Base-by-base conservation (phyloP, 2,797 vertebrate species). In the Myioborus miniatus region DNA sequence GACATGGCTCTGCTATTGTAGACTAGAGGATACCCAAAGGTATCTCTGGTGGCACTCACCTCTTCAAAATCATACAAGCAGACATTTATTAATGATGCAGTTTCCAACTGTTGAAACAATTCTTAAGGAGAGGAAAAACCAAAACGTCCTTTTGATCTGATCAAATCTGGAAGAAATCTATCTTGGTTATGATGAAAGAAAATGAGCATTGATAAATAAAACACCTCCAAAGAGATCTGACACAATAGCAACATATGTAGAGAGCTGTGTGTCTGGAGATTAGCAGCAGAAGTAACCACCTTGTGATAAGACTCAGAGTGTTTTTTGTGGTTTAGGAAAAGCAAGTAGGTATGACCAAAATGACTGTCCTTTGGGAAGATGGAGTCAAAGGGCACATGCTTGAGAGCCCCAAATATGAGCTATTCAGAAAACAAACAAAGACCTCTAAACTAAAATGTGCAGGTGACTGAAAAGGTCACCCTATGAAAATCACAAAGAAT, bases 321-420 rank as follows among this genome's bases (percentile, higher is more conserved):
- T 85, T 95, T 89, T 92, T 91, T 92, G 93, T 83, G 92, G 93
- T 92, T 94, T 96, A 93, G 82, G 46, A 86, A 94, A 94, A 93
- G 92, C 76, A 94, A 97, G 84, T 96, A 96, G 87, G 89, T 97
- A 95, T 93, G 87, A 95, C 92, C 87, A 91, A 93, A 96, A 85
- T 62, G 52, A 43, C 93, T 84, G 74, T 94, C 93, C 85, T 93
- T 83, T 91, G 95, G 95, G 94, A 95, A 94, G 83, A 53, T 47
- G 37, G 74, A 94, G 96, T 96, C 95, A 93, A 96, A 96, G 94
- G 94, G 91, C 95, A 96, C 75, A 77, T 93, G 77, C 90, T 94
- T 93, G 60, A 89, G 55, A 94, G 74, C 89, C 79, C 60, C 91
- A 95, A 92, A 86, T 89, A 95, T 78, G 93, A 95, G 89, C 94